phyloP scores from a whole-genome alignment of 2,797 vertebrate species.

The Myripristis murdjan region DNA sequence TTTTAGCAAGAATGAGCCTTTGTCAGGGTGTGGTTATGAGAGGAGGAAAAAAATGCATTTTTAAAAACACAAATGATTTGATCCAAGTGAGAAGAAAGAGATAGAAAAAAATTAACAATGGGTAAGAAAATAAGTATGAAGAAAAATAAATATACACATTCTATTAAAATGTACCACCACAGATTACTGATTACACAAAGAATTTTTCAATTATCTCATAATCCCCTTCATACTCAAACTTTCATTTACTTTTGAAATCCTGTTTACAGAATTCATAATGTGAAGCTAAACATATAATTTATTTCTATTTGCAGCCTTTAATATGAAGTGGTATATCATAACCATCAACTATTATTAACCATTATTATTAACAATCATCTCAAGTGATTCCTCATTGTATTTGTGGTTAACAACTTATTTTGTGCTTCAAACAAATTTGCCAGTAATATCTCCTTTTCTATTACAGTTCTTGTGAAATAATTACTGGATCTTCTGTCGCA shows the following conservation, averaged over 20 bases:
- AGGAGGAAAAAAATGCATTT: neutral
- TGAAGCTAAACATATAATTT: neutral
- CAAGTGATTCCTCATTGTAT: neutral
- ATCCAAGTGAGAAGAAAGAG: neutral
- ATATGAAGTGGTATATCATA: neutral
- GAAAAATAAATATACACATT: too few relatives aligned
- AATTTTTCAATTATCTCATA: neutral
- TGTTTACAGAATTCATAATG: neutral
- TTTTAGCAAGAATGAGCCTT: neutral
- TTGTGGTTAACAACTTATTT: neutral
- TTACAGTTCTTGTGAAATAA: neutral
- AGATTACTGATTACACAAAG: neutral
- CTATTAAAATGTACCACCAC: neutral
- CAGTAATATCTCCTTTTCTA: neutral
- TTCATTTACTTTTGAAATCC: neutral
- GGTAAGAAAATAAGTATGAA: neutral
- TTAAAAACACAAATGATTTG: neutral
- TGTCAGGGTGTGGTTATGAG: neutral
- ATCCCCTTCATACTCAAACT: neutral
- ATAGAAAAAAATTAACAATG: neutral
- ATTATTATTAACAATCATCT: neutral
- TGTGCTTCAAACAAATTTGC: neutral
- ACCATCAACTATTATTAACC: too few relatives aligned
- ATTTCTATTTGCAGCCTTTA: neutral
- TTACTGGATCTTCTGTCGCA: slow-evolving; percentile 9